Conservation (phyloP, 2,797 vertebrate species). For the Setipinna tenuifilis region DNA sequence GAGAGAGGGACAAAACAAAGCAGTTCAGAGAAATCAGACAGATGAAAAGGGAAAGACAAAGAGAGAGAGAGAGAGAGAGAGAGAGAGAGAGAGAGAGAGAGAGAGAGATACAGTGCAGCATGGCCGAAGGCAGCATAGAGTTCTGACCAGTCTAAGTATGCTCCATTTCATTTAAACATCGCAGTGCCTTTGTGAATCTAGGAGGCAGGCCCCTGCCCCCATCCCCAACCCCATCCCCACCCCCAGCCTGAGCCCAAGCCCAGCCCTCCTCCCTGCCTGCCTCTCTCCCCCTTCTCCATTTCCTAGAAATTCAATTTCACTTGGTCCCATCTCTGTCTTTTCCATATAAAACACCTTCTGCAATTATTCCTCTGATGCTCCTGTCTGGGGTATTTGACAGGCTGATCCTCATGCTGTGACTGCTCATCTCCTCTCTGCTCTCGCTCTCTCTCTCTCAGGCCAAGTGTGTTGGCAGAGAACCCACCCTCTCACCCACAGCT, state of each 20-base stretch:
- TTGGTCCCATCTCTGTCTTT: conserved; percentile 72
- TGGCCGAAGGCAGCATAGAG: conserved; percentile 59
- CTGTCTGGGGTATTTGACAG: conserved; percentile 76
- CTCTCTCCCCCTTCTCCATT: conserved; percentile 64
- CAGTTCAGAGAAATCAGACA: conserved; percentile 45
- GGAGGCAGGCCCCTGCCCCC: neutral
- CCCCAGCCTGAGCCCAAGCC: conserved; percentile 31
- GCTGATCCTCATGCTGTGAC: conserved; percentile 69
- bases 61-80: conserved; percentile 10
- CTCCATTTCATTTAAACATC: conserved; percentile 76
- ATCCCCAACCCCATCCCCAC: conserved; percentile 43
- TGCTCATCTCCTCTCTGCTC: conserved; percentile 65
- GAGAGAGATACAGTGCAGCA: conserved; percentile 46
- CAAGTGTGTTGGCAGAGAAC: neutral
- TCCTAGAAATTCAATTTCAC: conserved; percentile 75
- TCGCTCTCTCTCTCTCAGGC: neutral
- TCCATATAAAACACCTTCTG: conserved; percentile 82
- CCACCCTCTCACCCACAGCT: conserved; percentile 59
- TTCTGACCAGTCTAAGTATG: conserved; percentile 76
- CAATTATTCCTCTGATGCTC: conserved; percentile 76
- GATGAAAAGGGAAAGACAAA: neutral
- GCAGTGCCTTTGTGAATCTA: conserved; percentile 66
- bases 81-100: conserved; percentile 51
- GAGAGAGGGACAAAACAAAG: conserved; percentile 34
- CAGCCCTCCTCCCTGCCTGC: conserved; percentile 51